Evolutionary conservation across 1,140 invertebrate species (phyloP).

Genomic region (Papilio dardanus): DNA sequence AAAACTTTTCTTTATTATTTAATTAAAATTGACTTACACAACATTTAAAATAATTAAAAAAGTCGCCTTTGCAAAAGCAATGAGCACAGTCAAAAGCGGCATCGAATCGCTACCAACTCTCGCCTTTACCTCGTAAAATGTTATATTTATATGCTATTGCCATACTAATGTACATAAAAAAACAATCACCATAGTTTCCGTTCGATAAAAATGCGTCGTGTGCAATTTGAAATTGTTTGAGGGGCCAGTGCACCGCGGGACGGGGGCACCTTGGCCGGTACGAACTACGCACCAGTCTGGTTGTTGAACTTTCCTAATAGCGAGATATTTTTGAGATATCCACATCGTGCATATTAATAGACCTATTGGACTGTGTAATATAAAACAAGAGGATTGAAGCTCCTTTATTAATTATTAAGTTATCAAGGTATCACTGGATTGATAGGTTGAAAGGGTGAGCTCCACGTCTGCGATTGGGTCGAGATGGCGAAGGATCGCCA

Average conservation of each 20-base stretch:
- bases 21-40: too few relatives aligned
- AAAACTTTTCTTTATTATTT: too few relatives aligned
- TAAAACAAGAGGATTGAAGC: too few relatives aligned
- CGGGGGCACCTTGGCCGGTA: slow-evolving; percentile 13
- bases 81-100: too few relatives aligned
- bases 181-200: neutral
- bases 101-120: neutral
- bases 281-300: slow-evolving; percentile 12
- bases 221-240: neutral
- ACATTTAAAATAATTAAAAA: too few relatives aligned
- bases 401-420: too few relatives aligned
- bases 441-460: too few relatives aligned
- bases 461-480: too few relatives aligned
- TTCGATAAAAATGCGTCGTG: slow-evolving; percentile 18
- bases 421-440: too few relatives aligned
- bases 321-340: neutral
- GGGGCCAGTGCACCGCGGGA: slow-evolving; percentile 5
- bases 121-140: neutral
- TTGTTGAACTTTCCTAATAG: slow-evolving; percentile 9
- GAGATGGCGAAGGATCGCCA: too few relatives aligned
- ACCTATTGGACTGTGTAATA: too few relatives aligned
- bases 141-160: neutral
- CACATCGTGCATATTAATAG: neutral
- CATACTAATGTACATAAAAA: neutral
- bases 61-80: too few relatives aligned